Conservation (phyloP, 2,888 invertebrate species). For the Nomada flava region DNA sequence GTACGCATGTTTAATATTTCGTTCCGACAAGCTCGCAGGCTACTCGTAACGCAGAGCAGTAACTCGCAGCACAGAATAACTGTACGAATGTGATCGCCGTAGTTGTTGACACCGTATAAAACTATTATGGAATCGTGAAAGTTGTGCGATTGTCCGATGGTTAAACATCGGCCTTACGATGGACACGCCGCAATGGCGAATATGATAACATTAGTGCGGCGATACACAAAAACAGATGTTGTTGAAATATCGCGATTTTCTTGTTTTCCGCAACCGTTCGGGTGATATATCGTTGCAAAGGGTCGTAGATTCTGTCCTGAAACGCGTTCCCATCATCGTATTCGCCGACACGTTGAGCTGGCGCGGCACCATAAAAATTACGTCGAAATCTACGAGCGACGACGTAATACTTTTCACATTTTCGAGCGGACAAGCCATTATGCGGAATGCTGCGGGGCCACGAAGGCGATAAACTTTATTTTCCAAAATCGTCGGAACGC, state of each 20-base stretch:
- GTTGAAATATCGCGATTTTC: not conserved
- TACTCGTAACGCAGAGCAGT: too few species aligned
- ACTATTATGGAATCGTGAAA: too few species aligned
- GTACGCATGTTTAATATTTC: too few species aligned
- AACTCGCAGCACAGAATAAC: too few species aligned
- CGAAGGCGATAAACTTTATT: conserved; percentile 75
- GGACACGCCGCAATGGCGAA: too few species aligned
- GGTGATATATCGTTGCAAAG: conserved; percentile 18
- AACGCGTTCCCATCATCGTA: conserved; percentile 52
- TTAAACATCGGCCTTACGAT: too few species aligned
- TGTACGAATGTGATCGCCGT: too few species aligned
- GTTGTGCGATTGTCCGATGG: too few species aligned
- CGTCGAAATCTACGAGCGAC: conserved; percentile 63
- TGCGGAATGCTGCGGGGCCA: conserved; percentile 54
- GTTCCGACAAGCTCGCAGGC: too few species aligned
- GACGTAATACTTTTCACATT: conserved; percentile 67
- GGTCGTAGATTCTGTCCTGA: conserved; percentile 37
- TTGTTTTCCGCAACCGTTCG: conserved; percentile 10
- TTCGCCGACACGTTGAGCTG: conserved; percentile 61
- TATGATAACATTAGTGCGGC: too few species aligned
- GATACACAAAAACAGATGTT: not conserved
- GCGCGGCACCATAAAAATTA: conserved; percentile 69
- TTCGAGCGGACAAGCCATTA: conserved; percentile 66
- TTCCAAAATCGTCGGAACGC: conserved; percentile 69
- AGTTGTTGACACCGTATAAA: too few species aligned